These are phyloP conservation scores for Scaptomyza parva DNA, from an alignment of 2,888 invertebrate genomes.

Conservation along the genomic window DNA sequence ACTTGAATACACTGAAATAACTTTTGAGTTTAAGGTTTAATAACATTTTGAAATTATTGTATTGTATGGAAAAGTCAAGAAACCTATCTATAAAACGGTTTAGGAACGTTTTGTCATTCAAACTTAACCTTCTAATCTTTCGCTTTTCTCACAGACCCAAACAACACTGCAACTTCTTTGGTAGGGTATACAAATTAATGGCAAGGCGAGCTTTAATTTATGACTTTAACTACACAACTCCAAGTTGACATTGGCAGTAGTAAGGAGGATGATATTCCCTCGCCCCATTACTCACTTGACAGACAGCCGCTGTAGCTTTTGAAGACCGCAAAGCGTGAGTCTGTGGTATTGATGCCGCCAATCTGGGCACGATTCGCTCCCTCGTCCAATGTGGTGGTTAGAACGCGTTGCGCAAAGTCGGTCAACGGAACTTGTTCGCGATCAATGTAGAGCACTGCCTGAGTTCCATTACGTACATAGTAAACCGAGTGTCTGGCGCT, in stretches of 20 bases:
- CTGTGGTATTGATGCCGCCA: slow-evolving; percentile 93
- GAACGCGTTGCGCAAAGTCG: slow-evolving; percentile 89
- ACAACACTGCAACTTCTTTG: no score
- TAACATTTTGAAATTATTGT: no score
- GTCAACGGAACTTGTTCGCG: slow-evolving; percentile 90
- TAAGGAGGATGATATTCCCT: slow-evolving; percentile 1
- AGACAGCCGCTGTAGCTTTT: slow-evolving; percentile 95
- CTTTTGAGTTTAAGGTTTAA: no score
- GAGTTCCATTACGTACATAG: slow-evolving; percentile 89
- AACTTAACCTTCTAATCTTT: no score
- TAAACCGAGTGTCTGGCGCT: slow-evolving; percentile 91
- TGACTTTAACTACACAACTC: slow-evolving; percentile 21
- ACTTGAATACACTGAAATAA: neutral
- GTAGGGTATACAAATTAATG: slow-evolving; percentile 50
- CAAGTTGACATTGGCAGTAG: slow-evolving; percentile 3
- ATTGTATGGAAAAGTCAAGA: no score
- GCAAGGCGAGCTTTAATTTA: slow-evolving; percentile 60
- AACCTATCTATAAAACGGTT: no score
- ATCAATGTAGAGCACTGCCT: slow-evolving; percentile 90
- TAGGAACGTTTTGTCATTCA: no score
- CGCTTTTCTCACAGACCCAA: no score
- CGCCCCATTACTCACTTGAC: slow-evolving; percentile 89
- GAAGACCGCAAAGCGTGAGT: slow-evolving; percentile 92
- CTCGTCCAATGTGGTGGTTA: slow-evolving; percentile 88
- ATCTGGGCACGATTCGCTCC: slow-evolving; percentile 94